Base-by-base conservation (phyloP, 1,140 invertebrate genomes). In the Bombus sylvicola region DNA sequence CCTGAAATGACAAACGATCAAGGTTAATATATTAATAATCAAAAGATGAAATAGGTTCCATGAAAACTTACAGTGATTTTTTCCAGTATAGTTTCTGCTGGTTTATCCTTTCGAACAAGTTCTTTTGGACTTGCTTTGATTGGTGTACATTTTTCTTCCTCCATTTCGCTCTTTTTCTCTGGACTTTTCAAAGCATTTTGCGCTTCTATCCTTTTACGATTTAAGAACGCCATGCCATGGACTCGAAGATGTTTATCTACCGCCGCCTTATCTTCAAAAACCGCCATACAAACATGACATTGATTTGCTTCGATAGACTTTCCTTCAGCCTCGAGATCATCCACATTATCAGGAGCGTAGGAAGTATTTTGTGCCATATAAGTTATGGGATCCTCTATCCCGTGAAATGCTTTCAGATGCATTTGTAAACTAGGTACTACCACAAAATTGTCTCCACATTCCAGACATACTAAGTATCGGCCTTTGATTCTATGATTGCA, bases 191-290 rank as follows among this genome's bases (percentile, higher is more conserved):
- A 57, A 6, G 93, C 94, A 57, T 94, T 95, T 81, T 87, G 92
- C 0, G 94, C 93, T 43, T 95, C 94, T 69, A 94, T 92, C 76
- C 92, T 91, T 43, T 93, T 95, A 1, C 92, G 87, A 85, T 94
- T 95, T 8, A 97, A 90, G 92, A 97, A 97, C 9, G 97, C 96
- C 96, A 97, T 97, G 2, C 97, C 97, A 92, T 97, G 97, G 41
- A 96, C 95, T 88, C 97, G 94, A 43, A 96, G 96, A 92, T 97
- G 97, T 93, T 96, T 97, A 76, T 96, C 95, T 53, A 96, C 94
- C 3, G 94, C 88, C 3, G 92, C 86, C 64, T 95, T 94, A 89
- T 96, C 94, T 39, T 96, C 94, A 92, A 97, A 97, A 80, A 96
- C 94, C 64, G 96, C 95, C 91, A 95, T 95, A 89, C 97, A 97